Percentiles rank a stretch among this genome's conserved stretches.
Evolutionary conservation across 2,113 vertebrate genomes (phyloP).

Genomic region (Amphiprion percula): DNA sequence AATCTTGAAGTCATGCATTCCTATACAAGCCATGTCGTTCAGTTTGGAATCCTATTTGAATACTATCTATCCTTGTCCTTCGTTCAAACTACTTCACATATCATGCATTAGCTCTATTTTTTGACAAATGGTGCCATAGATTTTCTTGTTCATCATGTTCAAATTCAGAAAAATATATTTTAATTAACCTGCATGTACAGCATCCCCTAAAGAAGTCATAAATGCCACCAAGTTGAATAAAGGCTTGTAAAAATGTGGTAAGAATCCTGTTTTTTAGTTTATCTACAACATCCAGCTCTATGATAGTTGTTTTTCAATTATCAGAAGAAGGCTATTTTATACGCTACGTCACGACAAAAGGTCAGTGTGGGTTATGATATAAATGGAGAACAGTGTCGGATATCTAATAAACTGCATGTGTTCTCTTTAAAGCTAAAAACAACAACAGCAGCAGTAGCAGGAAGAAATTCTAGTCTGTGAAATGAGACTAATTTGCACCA

Average conservation of each 20-base stretch:
- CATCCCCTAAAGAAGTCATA: not conserved
- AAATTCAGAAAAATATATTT: not conserved
- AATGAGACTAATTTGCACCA: conserved; percentile 1
- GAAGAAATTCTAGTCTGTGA: not conserved
- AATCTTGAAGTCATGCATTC: not conserved
- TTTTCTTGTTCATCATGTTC: not conserved
- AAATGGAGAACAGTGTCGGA: not conserved
- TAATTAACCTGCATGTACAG: not conserved
- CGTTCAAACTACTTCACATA: not conserved
- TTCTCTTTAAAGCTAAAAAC: not conserved
- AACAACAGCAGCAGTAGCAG: not conserved
- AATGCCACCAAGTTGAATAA: not conserved
- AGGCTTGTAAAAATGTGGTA: not conserved
- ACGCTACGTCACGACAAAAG: not conserved
- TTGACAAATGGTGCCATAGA: not conserved
- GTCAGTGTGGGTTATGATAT: not conserved
- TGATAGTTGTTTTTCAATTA: too few species aligned
- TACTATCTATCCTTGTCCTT: conserved; percentile 10
- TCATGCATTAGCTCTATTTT: not conserved
- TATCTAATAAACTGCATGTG: not conserved
- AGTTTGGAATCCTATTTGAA: not conserved
- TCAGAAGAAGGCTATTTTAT: not conserved
- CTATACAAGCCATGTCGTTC: not conserved
- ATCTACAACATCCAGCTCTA: too few species aligned
- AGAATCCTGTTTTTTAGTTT: too few species aligned